phyloP scores from a whole-genome alignment of 2,797 vertebrate genomes.

The Anniella stebbinsi region DNA sequence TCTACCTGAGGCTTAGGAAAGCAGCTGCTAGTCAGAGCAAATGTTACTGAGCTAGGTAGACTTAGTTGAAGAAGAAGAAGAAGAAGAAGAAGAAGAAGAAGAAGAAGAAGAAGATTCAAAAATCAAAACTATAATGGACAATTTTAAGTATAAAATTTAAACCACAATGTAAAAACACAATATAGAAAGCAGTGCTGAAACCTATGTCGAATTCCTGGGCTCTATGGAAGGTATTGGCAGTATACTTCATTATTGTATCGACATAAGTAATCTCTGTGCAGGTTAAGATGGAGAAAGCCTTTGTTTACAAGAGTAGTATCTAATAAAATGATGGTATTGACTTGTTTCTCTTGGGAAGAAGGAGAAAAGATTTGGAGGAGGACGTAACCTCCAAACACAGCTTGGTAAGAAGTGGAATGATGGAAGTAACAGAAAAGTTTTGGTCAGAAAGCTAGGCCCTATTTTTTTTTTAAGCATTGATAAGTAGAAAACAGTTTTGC shows the following conservation, averaged over 20 bases:
- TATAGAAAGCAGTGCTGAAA: background rate
- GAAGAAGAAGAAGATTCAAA: no score
- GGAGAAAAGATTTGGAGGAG: background rate
- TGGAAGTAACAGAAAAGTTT: background rate
- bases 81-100: no score
- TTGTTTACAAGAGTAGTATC: background rate
- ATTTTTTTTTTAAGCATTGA: background rate
- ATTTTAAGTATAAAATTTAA: no score
- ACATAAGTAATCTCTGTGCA: background rate
- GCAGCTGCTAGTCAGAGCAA: background rate
- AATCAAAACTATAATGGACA: no score
- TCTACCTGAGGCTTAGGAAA: background rate
- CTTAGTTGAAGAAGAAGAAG: no score
- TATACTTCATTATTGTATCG: background rate
- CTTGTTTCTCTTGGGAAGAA: background rate
- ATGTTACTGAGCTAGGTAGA: background rate
- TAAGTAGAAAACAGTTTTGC: background rate
- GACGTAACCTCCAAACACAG: background rate
- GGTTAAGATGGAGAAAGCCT: background rate
- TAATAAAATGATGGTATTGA: background rate
- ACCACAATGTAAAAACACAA: no score
- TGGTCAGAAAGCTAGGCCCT: background rate
- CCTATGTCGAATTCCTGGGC: background rate
- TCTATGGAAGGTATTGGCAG: background rate
- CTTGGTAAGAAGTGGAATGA: background rate